Percentiles rank a stretch among this genome's conserved stretches.
These are phyloP conservation scores for Papilio glaucus DNA, from an alignment of 1,140 invertebrate species.

Conservation along the genomic window DNA sequence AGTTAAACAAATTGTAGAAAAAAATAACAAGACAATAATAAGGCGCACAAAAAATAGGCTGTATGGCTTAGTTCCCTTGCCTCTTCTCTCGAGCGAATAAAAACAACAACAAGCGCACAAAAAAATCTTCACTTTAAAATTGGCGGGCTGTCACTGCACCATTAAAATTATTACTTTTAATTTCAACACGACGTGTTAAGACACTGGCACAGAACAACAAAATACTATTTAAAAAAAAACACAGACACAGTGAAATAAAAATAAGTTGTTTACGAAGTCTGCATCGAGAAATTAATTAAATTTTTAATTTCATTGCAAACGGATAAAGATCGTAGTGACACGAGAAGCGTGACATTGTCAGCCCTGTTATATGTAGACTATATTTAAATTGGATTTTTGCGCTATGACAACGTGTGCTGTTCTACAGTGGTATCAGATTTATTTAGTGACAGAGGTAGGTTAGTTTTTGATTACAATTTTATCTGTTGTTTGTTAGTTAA, in stretches of 20 bases:
- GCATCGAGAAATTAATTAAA: slow-evolving; percentile 28
- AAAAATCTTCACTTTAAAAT: slow-evolving; percentile 41
- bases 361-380: slow-evolving; percentile 71
- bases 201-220: neutral
- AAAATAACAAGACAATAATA: neutral
- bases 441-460: slow-evolving; percentile 34
- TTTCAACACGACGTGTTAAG: neutral
- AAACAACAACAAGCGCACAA: too few relatives aligned
- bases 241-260: neutral
- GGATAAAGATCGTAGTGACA: slow-evolving; percentile 49
- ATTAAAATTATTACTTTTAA: slow-evolving; percentile 2
- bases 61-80: too few relatives aligned
- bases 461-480: neutral
- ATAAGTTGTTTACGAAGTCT: neutral
- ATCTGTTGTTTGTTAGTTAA: slow-evolving; percentile 25
- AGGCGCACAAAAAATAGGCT: neutral
- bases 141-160: neutral
- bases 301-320: slow-evolving; percentile 46
- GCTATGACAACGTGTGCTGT: slow-evolving; percentile 50
- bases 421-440: slow-evolving; percentile 58
- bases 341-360: slow-evolving; percentile 70
- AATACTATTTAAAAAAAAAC: neutral
- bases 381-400: slow-evolving; percentile 78
- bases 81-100: too few relatives aligned
- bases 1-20: neutral